phyloP scores from a whole-genome alignment of 2,797 vertebrate genomes.

The Mormyrus proboscirostris region DNA sequence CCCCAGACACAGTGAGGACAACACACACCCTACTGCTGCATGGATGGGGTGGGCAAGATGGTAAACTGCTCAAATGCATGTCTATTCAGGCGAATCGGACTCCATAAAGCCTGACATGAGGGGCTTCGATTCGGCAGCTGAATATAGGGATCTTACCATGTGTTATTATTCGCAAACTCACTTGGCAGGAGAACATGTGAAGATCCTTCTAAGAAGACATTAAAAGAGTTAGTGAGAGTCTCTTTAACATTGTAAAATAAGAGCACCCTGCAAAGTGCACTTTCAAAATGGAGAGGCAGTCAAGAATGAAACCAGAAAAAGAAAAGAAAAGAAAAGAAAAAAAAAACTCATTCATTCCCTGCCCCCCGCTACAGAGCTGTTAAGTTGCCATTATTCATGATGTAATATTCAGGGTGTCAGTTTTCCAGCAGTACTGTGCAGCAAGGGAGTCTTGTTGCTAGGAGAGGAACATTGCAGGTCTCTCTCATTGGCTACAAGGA shows the following conservation, averaged over 20 bases:
- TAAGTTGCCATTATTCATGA: conserved; percentile 72
- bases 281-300: conserved; percentile 48
- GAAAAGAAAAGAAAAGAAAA: conserved; percentile 20
- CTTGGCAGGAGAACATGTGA: not conserved
- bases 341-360: conserved; percentile 48
- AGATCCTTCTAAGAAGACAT: not conserved
- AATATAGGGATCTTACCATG: not conserved
- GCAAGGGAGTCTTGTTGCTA: conserved; percentile 83
- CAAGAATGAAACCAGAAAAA: conserved; percentile 25
- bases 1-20: not conserved
- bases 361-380: conserved; percentile 52
- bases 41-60: not conserved
- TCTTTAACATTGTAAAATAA: conserved; percentile 61
- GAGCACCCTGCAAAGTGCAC: conserved; percentile 60
- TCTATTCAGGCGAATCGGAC: not conserved
- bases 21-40: not conserved
- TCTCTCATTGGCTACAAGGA: conserved; percentile 66
- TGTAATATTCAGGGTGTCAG: conserved; percentile 81
- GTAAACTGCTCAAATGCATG: not conserved
- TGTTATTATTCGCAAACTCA: not conserved
- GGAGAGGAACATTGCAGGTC: conserved; percentile 70
- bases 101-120: not conserved
- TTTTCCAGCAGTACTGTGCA: conserved; percentile 64
- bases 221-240: conserved; percentile 23
- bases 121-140: not conserved